Percentiles rank a stretch among this genome's conserved stretches.
Conservation (phyloP, 2,797 vertebrate species). For the Leontocebus nigricollis region DNA sequence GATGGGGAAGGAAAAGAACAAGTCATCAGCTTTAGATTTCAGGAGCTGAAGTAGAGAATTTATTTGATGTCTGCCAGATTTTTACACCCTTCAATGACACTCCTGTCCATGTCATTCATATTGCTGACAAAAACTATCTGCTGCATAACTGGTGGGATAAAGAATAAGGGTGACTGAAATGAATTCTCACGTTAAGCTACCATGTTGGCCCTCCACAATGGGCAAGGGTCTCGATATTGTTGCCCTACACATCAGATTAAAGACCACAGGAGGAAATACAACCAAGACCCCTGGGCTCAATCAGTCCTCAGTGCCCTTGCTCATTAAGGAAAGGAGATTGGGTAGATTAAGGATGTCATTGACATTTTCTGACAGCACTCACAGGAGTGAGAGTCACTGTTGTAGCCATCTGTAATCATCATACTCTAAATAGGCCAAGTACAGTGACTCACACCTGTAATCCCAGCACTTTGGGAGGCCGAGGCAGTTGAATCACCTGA, state of each 20-base stretch:
- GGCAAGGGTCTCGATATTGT: slow-evolving; percentile 94
- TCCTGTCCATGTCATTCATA: slow-evolving; percentile 92
- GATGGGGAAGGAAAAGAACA: slow-evolving; percentile 96
- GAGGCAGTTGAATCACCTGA: too few relatives aligned
- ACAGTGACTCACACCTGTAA: too few relatives aligned
- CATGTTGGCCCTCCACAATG: slow-evolving; percentile 92
- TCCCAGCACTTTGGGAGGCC: too few relatives aligned
- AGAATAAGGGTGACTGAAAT: slow-evolving; percentile 92
- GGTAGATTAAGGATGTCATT: slow-evolving; percentile 93
- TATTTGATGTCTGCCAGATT: slow-evolving; percentile 93
- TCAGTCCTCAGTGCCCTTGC: slow-evolving; percentile 91
- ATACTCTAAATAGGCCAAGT: too few relatives aligned
- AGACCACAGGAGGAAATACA: slow-evolving; percentile 86
- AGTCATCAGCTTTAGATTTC: slow-evolving; percentile 93
- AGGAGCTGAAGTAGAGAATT: slow-evolving; percentile 93
- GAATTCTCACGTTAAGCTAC: slow-evolving; percentile 93
- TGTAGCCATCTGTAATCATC: slow-evolving; percentile 89
- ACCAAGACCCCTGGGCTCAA: slow-evolving; percentile 93
- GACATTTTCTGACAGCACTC: slow-evolving; percentile 93
- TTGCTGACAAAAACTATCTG: slow-evolving; percentile 93
- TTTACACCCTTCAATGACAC: slow-evolving; percentile 95
- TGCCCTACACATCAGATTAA: slow-evolving; percentile 92
- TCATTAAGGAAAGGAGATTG: slow-evolving; percentile 93
- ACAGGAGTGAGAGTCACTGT: slow-evolving; percentile 93
- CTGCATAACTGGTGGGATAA: slow-evolving; percentile 93